Evolutionary conservation across 2,888 invertebrate genomes (phyloP), one percentile per base, ranked within the genome.

Genomic region (Scaptodrosophila latifasciaeformis): DNA sequence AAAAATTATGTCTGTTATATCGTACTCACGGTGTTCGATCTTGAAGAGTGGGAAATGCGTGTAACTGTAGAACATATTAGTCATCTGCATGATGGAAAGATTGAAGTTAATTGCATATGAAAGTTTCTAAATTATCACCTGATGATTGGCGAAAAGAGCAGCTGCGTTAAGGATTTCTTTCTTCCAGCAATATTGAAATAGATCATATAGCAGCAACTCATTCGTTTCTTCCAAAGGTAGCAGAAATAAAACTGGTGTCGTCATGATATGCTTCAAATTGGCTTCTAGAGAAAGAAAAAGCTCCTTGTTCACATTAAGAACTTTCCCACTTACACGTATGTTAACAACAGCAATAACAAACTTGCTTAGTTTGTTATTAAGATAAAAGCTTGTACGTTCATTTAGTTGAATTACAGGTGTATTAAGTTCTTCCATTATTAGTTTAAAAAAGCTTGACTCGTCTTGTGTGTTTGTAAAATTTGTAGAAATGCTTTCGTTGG

Each of bases 141-240:
- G 48, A 29, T 62, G 82, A 43, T 81, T 62, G 0, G 48, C 54
- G 40, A 80, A 66, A 1, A 84, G 2, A 0, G 70, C 81, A 2
- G 70, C 40, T 1, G 75, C 81, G 68, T 84, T 83, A 3, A 82
- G 55, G 18, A 85, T 43, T 19, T 66, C 72, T 35, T 62, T 49
- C 30, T 35, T 43, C 77, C 82, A 76, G 57, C 82, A 82, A 13
- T 54, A 52, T 0, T 19, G n/a, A 31, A 85, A 83, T 2, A 81
- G 52, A 10, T 65, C 29, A 7, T 54, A 39, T 0, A 72, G 35
- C 40, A 77, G 30, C 1, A 2, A 10, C 5, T 52, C 50, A 30
- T 62, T 46, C 2, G 40, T 48, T 13, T 50, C 47, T 1, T 31
- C 49, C 21, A 39, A 37, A 34, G 31, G 1, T 10, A 81, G 17